phyloP scores from a whole-genome alignment of 2,888 invertebrate genomes.

The Drosophila ochracea region DNA sequence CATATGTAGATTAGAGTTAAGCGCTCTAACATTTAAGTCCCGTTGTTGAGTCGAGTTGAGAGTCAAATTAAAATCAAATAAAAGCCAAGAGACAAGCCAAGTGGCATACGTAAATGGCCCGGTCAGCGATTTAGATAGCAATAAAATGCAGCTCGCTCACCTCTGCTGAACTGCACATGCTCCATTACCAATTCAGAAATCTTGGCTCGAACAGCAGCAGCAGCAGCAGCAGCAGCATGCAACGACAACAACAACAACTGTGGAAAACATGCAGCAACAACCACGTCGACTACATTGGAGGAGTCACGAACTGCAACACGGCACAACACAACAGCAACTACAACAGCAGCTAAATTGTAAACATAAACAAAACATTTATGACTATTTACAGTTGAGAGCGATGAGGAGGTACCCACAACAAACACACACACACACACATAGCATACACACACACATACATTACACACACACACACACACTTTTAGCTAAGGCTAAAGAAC shows the following conservation, averaged over 20 bases:
- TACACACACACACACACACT: constrained; percentile 9
- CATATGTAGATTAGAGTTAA: constrained; percentile 65
- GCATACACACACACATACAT: constrained; percentile 8
- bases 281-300: constrained; percentile 77
- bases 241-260: constrained; percentile 54
- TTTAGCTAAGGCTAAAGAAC: constrained; percentile 35
- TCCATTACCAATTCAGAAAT: constrained; percentile 77
- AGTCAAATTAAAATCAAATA: constrained; percentile 79
- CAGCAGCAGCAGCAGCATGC: constrained; percentile 36
- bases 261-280: constrained; percentile 61
- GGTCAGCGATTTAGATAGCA: constrained; percentile 76
- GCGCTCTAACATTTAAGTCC: constrained; percentile 65
- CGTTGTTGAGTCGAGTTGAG: constrained; percentile 27
- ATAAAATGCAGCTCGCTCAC: constrained; percentile 73
- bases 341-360: constrained; percentile 75
- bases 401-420: constrained; percentile 46
- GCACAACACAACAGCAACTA: constrained; percentile 43
- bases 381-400: constrained; percentile 75
- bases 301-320: constrained; percentile 73
- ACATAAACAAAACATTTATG: constrained; percentile 81
- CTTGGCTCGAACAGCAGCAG: constrained; percentile 58
- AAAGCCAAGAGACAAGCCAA: constrained; percentile 56
- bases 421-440: constrained; percentile 34
- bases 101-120: constrained; percentile 60
- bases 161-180: constrained; percentile 75